Base-by-base conservation (phyloP, 2,888 invertebrate genomes). In the Itoplectis maculator region DNA sequence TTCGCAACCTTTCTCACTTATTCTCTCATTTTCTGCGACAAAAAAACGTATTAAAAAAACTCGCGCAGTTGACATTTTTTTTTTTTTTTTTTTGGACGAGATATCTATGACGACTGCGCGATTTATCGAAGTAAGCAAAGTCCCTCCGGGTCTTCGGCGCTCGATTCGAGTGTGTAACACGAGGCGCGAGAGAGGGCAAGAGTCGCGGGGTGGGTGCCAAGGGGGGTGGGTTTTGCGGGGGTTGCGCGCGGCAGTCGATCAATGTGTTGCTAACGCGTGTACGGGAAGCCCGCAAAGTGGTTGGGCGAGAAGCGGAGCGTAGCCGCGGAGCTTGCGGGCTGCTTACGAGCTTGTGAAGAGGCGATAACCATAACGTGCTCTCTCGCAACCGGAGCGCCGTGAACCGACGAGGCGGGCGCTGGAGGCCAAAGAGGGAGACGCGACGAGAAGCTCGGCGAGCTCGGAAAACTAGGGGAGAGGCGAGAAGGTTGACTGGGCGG, bases 261-360 rank as follows among this genome's bases (percentile, higher is more conserved):
- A 87, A 88, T 89, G 87, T 85, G 86, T 87, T 79, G 85, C 85
- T 69, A 81, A 85, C 85, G 82, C 86, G 83, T 85, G 86, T 86
- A 72, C n/a, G 85, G 77, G 86, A 87, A 89, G 87, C 87, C 89
- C 88, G 86, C 88, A 89, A 89, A 90, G 88, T 89, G 88, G 88
- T 88, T 87, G 74, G 83, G 80, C 81, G 84, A 79, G 87, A 83
- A 86, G 86, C 83, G 72, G 35, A 69, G 37, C 68, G 37, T n/a
- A 40, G 37, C 40, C 54, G 23, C 23, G 51, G 88, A 89, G 89
- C 89, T 90, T 88, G 90, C 87, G 88, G 89, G 86, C 87, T 89
- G 88, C 89, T 90, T 91, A 91, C 88, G 90, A 91, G 90, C 90
- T 91, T 90, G 90, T 89, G 90, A 92, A 91, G 91, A 91, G 90